Evolutionary conservation across 2,113 vertebrate genomes (phyloP), one percentile per base, ranked within the genome.

Genomic region (Lota lota): DNA sequence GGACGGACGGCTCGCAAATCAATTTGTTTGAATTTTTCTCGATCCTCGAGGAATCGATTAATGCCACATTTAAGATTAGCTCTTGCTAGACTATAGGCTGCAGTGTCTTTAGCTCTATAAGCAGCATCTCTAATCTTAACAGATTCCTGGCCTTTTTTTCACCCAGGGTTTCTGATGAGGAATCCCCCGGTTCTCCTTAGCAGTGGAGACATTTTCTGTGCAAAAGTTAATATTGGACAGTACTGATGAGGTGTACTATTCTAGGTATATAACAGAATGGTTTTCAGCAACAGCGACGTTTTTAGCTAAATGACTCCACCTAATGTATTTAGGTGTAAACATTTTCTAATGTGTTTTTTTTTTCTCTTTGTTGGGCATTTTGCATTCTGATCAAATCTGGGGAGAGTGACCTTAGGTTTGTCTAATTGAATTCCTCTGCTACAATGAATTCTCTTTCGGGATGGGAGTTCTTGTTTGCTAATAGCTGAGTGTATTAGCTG

Each of bases 31-130:
- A 5, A 28, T 28, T 28, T 3, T 28, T 28, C 28, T 28, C 28
- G 6, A 5, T n/a, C n/a, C n/a, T n/a, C n/a, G n/a, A n/a, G n/a
- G n/a, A n/a, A n/a, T n/a, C n/a, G n/a, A n/a, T n/a, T n/a, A n/a
- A n/a, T n/a, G n/a, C n/a, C n/a, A n/a, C n/a, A n/a, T n/a, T 63
- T 63, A 5, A 63, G 61, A n/a, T 63, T 3, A 63, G 61, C 21
- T 24, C 61, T 63, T 14, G 61, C 50, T 53, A 53, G 50, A 53
- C 50, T 53, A 24, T 40, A 63, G 61, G 33, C 61, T 63, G 33
- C 19, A 63, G 20, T 28, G 22, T 63, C 8, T 16, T 24, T 63
- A 24, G 10, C 61, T 63, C 33, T 63, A 20, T 63, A 12, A 53
- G 50, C 50, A 53, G 5, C 50, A 2, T 53, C 50, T 53, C 50